Evolutionary conservation across 2,113 vertebrate species (phyloP).

Genomic region (Dendropsophus ebraccatus): DNA sequence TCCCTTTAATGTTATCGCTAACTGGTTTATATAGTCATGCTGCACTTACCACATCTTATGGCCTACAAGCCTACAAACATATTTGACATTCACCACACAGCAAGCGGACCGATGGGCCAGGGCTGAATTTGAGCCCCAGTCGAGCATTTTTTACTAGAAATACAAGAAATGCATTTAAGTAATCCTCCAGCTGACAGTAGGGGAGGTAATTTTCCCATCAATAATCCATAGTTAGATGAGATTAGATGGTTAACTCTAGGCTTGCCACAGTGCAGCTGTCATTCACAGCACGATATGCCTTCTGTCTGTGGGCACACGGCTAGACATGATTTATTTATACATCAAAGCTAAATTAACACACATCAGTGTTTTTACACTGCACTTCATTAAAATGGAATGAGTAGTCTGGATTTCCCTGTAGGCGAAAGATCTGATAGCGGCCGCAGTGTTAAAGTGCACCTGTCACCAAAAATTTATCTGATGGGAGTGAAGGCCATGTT

Average conservation of each 20-base stretch:
- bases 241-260: background rate
- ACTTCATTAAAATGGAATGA: slow-evolving; percentile 32
- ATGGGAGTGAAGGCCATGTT: background rate
- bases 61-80: too few species aligned
- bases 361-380: slow-evolving; percentile 3
- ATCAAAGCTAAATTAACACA: slow-evolving; percentile 4
- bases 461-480: background rate
- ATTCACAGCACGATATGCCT: background rate
- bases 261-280: background rate
- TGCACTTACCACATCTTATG: too few species aligned
- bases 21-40: too few species aligned
- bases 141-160: background rate
- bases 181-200: background rate
- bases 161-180: background rate
- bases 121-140: too few species aligned
- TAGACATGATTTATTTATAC: slow-evolving; percentile 17
- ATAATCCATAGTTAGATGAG: background rate
- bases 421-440: background rate
- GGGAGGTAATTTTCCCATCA: background rate
- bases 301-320: background rate
- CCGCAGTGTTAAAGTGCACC: slow-evolving; percentile 6
- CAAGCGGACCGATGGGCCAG: too few species aligned
- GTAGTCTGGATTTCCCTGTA: slow-evolving; percentile 10
- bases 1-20: too few species aligned
- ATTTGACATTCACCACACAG: too few species aligned